phyloP scores from a whole-genome alignment of 2,888 invertebrate species.

The Drosophila monieri region DNA sequence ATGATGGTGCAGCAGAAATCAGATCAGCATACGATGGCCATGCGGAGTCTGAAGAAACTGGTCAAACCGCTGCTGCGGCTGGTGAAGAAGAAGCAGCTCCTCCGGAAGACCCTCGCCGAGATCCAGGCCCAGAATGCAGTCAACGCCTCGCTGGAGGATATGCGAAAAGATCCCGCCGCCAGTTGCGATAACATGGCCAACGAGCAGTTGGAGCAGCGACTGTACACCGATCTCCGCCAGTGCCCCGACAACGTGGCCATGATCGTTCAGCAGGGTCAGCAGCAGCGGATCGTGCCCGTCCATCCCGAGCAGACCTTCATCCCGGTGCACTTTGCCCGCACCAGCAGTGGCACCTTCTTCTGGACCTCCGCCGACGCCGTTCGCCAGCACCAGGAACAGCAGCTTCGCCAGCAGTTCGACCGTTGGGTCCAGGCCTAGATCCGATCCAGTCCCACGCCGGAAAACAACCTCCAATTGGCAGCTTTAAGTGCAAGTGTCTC shows the following conservation, averaged over 20 bases:
- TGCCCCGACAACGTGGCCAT: slow-evolving; percentile 89
- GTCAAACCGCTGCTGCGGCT: slow-evolving; percentile 81
- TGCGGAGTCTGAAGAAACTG: slow-evolving; percentile 80
- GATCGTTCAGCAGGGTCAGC: slow-evolving; percentile 86
- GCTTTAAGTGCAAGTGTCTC: slow-evolving; percentile 78
- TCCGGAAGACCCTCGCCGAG: slow-evolving; percentile 80
- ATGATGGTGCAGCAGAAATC: slow-evolving; percentile 71
- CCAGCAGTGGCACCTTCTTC: slow-evolving; percentile 92
- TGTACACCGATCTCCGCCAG: slow-evolving; percentile 88
- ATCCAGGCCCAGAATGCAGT: slow-evolving; percentile 80
- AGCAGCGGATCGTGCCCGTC: slow-evolving; percentile 82
- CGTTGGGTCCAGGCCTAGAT: slow-evolving; percentile 82
- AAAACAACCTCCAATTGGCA: slow-evolving; percentile 43
- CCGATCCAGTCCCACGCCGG: slow-evolving; percentile 1
- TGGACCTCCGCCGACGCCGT: slow-evolving; percentile 87
- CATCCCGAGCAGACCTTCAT: slow-evolving; percentile 79
- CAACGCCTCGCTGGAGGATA: slow-evolving; percentile 82
- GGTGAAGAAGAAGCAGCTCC: slow-evolving; percentile 80
- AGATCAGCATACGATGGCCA: slow-evolving; percentile 81
- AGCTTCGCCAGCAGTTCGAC: slow-evolving; percentile 73
- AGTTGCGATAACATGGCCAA: slow-evolving; percentile 85
- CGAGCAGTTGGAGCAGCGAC: slow-evolving; percentile 91
- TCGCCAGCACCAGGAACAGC: slow-evolving; percentile 64
- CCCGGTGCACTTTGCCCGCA: slow-evolving; percentile 92
- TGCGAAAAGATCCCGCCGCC: slow-evolving; percentile 81